Conservation (phyloP, 2,888 invertebrate genomes). For the Capitulum mitella region DNA sequence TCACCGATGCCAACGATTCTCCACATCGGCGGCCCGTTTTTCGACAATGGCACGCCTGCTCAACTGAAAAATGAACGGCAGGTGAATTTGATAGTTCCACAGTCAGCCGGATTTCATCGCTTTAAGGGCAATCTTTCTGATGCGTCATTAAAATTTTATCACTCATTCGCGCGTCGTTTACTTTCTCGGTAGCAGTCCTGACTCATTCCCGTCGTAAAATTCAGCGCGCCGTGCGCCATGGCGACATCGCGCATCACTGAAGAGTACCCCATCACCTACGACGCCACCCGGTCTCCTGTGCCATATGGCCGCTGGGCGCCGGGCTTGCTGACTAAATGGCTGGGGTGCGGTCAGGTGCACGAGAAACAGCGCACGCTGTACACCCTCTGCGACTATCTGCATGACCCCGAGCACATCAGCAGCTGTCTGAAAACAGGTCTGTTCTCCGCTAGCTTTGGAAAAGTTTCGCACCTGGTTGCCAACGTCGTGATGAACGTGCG, state of each 20-base stretch:
- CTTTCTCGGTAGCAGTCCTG: not conserved
- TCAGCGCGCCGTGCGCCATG: not conserved
- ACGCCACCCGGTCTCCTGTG: not conserved
- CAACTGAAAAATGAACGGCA: not conserved
- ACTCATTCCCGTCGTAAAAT: not conserved
- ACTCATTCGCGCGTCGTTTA: not conserved
- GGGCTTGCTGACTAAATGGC: not conserved
- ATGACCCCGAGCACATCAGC: not conserved
- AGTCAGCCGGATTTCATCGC: not conserved
- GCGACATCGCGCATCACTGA: not conserved
- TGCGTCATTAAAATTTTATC: not conserved
- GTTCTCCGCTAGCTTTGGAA: too few relatives aligned
- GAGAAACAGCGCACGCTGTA: constrained; percentile 3
- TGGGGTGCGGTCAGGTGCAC: not conserved
- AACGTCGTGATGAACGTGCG: too few relatives aligned
- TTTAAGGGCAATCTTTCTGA: not conserved
- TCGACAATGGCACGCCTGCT: not conserved
- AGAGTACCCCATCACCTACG: constrained; percentile 4
- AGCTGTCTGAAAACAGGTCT: not conserved
- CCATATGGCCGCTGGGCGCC: constrained; percentile 17
- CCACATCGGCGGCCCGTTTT: too few relatives aligned
- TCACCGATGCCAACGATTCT: too few relatives aligned
- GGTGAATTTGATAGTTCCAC: not conserved
- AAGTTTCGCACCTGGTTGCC: too few relatives aligned
- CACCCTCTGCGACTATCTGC: constrained; percentile 9